phyloP scores from a whole-genome alignment of 1,140 invertebrate genomes.

The Diabrotica virgifera region DNA sequence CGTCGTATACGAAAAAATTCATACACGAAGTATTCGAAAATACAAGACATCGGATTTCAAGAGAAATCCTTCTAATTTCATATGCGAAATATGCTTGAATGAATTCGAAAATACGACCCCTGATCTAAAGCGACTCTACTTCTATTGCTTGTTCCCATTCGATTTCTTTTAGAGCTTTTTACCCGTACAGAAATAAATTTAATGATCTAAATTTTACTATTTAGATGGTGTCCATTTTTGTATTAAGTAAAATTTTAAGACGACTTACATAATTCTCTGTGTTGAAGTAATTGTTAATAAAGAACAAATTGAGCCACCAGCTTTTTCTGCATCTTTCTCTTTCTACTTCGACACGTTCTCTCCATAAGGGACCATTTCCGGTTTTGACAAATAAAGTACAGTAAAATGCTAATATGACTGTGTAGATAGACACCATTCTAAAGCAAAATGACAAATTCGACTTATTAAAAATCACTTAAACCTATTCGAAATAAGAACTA shows the following conservation, averaged over 20 bases:
- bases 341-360: conserved; percentile 57
- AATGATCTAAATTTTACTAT: not conserved
- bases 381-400: conserved; percentile 65
- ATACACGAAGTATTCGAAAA: too few species aligned
- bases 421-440: conserved; percentile 68
- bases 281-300: conserved; percentile 79
- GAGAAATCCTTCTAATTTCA: too few species aligned
- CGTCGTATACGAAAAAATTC: too few species aligned
- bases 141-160: too few species aligned
- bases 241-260: not conserved
- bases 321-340: conserved; percentile 63
- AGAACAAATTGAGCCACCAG: conserved; percentile 84
- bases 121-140: too few species aligned
- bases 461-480: not conserved
- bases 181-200: not conserved
- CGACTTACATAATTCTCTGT: conserved; percentile 60
- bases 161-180: not conserved
- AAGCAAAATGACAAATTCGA: conserved; percentile 25
- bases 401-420: conserved; percentile 66
- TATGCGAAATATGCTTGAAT: too few species aligned
- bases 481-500: not conserved
- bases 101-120: too few species aligned
- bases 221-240: not conserved
- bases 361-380: conserved; percentile 67
- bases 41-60: too few species aligned